Evolutionary conservation across 2,797 vertebrate genomes (phyloP), one percentile per base, ranked within the genome.

Genomic region (Oryzias sinensis): DNA sequence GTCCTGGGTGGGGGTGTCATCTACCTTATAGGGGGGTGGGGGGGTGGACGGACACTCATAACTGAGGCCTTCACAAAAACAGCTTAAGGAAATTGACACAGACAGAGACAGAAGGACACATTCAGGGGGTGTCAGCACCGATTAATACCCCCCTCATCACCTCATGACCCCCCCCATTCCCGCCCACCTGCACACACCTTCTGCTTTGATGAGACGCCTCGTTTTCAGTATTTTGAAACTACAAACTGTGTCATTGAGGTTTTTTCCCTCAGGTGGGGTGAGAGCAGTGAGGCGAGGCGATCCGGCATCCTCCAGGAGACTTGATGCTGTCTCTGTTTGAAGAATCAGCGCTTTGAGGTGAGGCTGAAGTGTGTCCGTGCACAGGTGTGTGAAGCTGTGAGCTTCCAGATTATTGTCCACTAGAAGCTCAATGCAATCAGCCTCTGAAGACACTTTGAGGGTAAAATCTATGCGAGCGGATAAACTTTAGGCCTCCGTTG

Each of bases 21-120:
- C 8, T 33, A 33, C 33, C 33, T 33, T 11, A 33, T 33, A 3
- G 2, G 8, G 33, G 33, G 33, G 2, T n/a, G 20, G 9, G 29
- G 58, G 24, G 70, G 62, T 49, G 69, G 60, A 59, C 66, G 78
- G 83, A 70, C 40, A 37, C 56, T 20, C 42, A 48, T 6, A 5
- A 46, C 16, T 56, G 65, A 58, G 62, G 66, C 72, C 62, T 65
- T 74, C 71, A 81, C 82, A 65, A 82, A 67, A 81, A 58, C 54
- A 65, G 62, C 63, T 56, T 8, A 43, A 77, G 74, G 71, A 79
- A 79, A 81, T 68, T 24, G 40, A 64, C 64, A 77, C 74, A 72
- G 69, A 83, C 56, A 53, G 75, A 70, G 68, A 81, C 77, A 77
- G 78, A 78, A 45, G 75, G 80, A 65, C 63, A 67, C 66, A 70